Evolutionary conservation across 2,797 vertebrate genomes (phyloP).

Genomic region (Avahi laniger): DNA sequence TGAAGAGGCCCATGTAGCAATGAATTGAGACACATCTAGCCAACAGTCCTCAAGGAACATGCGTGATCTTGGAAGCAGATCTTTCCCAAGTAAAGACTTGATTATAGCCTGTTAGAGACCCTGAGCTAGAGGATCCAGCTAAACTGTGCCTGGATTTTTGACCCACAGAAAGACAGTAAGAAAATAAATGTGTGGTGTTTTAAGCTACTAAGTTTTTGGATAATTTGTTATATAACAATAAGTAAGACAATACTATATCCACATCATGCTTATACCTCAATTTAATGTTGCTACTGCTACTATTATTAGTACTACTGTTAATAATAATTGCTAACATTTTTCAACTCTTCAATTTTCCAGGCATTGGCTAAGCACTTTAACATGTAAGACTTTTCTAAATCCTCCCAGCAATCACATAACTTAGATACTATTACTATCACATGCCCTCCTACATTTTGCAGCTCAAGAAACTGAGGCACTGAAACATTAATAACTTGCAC

Average conservation of each 20-base stretch:
- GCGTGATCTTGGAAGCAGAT: not conserved
- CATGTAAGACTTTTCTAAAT: not conserved
- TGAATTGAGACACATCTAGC: not conserved
- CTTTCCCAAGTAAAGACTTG: not conserved
- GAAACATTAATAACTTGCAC: not conserved
- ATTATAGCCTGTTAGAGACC: not conserved
- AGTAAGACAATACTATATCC: not conserved
- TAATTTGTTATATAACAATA: not conserved
- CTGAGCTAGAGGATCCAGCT: not conserved
- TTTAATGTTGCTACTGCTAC: not conserved
- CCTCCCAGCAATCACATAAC: not conserved
- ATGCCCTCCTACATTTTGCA: not conserved
- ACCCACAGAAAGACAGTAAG: not conserved
- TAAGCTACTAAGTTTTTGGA: not conserved
- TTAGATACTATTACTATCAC: not conserved
- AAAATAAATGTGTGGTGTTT: not conserved
- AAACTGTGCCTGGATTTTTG: not conserved
- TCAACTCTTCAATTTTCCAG: not conserved
- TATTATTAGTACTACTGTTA: not conserved
- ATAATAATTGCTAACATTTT: not conserved
- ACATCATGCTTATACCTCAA: not conserved
- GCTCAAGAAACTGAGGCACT: slow-evolving; percentile 3
- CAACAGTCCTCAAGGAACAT: not conserved
- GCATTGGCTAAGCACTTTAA: not conserved
- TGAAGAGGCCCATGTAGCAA: not conserved